Evolutionary conservation across 2,797 vertebrate species (phyloP).

Genomic region (Thaleichthys pacificus): DNA sequence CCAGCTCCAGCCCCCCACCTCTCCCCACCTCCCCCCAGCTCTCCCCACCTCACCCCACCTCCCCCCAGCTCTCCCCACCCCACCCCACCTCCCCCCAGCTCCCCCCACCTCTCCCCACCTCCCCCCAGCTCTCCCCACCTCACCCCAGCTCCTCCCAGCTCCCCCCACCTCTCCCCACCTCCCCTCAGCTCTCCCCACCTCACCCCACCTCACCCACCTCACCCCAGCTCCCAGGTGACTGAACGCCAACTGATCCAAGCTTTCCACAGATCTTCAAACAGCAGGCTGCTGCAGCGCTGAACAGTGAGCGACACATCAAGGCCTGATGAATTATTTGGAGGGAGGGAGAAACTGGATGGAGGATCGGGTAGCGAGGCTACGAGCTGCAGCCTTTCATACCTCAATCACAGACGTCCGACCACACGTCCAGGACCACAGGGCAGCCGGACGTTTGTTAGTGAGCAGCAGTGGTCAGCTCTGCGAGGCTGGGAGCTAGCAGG

Average conservation of each 20-base stretch:
- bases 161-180: too few relatives aligned
- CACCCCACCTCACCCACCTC: too few relatives aligned
- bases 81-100: too few relatives aligned
- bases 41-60: background rate
- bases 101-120: too few relatives aligned
- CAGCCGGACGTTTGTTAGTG: slow-evolving; percentile 29
- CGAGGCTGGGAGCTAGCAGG: background rate
- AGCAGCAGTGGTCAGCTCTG: background rate
- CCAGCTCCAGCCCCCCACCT: background rate
- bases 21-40: background rate
- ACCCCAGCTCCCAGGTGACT: background rate
- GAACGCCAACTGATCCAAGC: background rate
- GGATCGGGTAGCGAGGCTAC: background rate
- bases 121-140: too few relatives aligned
- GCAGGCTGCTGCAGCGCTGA: background rate
- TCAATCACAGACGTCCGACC: slow-evolving; percentile 2
- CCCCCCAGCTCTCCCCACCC: too few relatives aligned
- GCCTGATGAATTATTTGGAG: slow-evolving; percentile 41
- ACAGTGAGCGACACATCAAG: slow-evolving; percentile 5
- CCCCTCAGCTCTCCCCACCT: too few relatives aligned
- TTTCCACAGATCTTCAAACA: background rate
- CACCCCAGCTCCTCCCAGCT: too few relatives aligned
- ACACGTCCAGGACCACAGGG: background rate
- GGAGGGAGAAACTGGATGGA: slow-evolving; percentile 19
- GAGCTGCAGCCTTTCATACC: background rate